Conservation (phyloP, 2,888 invertebrate genomes). For the Drosophila nr. perissopoda region DNA sequence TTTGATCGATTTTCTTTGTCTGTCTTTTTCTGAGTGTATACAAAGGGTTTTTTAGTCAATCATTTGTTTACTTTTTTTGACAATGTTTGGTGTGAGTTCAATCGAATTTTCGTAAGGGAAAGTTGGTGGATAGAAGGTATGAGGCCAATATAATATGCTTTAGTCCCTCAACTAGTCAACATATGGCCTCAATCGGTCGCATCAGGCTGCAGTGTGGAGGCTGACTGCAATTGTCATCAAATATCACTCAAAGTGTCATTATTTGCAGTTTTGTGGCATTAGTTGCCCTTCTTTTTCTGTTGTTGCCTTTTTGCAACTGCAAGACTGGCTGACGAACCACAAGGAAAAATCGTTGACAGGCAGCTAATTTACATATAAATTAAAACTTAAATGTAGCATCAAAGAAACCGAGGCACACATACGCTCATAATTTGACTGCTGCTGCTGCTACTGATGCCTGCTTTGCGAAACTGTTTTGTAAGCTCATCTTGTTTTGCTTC, state of each 20-base stretch:
- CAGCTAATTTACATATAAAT: slow-evolving; percentile 77
- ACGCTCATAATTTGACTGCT: slow-evolving; percentile 29
- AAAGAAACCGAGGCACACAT: slow-evolving; percentile 33
- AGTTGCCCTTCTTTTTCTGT: slow-evolving; percentile 27
- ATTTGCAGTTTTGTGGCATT: slow-evolving; percentile 74
- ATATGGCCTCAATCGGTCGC: not conserved
- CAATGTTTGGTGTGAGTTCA: not conserved
- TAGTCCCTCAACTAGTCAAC: not conserved
- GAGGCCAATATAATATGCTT: not conserved
- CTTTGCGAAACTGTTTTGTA: slow-evolving; percentile 55
- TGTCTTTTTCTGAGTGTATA: not conserved
- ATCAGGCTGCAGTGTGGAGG: slow-evolving; percentile 8
- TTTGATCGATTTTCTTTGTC: not conserved
- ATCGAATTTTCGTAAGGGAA: not conserved
- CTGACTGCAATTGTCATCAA: slow-evolving; percentile 62
- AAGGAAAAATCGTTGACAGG: slow-evolving; percentile 26
- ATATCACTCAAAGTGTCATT: slow-evolving; percentile 70
- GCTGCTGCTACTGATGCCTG: not conserved
- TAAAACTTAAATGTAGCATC: slow-evolving; percentile 67
- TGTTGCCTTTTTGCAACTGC: not conserved
- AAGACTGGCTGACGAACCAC: slow-evolving; percentile 21
- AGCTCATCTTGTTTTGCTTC: slow-evolving; percentile 52
- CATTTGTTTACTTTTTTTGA: not conserved
- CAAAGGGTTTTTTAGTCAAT: not conserved
- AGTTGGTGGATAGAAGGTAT: not conserved